A percentile compares a stretch with the other conserved stretches of the same genome.
Conservation (phyloP, 1,140 invertebrate species). For the Meloidogyne hapla region DNA sequence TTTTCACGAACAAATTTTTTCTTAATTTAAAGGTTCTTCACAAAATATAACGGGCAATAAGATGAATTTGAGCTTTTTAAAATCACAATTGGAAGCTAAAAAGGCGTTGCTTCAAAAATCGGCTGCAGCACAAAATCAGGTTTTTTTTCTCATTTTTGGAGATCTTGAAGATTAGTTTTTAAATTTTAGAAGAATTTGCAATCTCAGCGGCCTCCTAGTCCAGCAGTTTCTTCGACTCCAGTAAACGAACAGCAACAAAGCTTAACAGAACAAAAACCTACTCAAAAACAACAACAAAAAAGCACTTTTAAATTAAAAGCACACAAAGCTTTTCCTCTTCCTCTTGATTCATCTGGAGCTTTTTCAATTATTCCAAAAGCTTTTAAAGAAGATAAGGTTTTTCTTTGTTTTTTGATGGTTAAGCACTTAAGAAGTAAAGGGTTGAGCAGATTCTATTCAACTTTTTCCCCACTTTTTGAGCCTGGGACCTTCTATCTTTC, state of each 20-base stretch:
- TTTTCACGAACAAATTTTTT: neutral
- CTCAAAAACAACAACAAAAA: neutral
- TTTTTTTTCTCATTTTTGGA: neutral
- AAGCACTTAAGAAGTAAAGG: too few relatives aligned
- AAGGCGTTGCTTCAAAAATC: constrained; percentile 37
- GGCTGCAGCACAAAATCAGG: constrained; percentile 16
- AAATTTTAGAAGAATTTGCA: constrained; percentile 15
- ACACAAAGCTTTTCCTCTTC: constrained; percentile 44
- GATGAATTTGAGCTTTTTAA: constrained; percentile 36
- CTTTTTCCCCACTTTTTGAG: too few relatives aligned
- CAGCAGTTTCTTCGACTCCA: neutral
- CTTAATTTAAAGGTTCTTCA: neutral
- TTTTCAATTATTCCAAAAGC: constrained; percentile 57
- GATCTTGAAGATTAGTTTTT: neutral
- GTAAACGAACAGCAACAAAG: constrained; percentile 6
- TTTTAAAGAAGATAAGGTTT: constrained; percentile 57
- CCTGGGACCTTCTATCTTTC: too few relatives aligned
- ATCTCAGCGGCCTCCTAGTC: neutral
- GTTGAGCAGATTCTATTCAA: too few relatives aligned
- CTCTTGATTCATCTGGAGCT: constrained; percentile 33
- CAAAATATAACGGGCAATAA: constrained; percentile 13
- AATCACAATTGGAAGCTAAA: constrained; percentile 40
- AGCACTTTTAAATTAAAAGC: constrained; percentile 37
- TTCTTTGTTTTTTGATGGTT: constrained; percentile 29
- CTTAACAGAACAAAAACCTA: neutral